These are phyloP conservation scores for Gila orcuttii DNA, from an alignment of 2,113 vertebrate species.

Conservation along the genomic window DNA sequence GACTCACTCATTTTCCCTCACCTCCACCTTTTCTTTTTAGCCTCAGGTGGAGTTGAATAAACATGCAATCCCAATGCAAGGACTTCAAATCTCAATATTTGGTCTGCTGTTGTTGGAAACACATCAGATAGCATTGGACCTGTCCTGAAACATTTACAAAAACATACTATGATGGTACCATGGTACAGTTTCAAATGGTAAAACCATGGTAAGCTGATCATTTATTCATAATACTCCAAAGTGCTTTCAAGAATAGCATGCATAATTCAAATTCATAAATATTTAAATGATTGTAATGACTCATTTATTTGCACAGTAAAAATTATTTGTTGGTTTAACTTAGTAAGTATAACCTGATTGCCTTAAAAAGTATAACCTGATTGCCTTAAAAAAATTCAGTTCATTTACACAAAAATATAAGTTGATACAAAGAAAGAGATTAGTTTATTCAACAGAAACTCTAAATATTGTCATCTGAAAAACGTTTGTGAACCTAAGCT, in stretches of 20 bases:
- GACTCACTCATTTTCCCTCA: conserved; percentile 9
- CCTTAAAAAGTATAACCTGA: too few species aligned
- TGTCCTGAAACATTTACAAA: conserved; percentile 7
- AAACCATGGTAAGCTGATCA: not conserved
- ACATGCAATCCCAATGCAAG: conserved; percentile 46
- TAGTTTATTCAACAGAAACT: too few species aligned
- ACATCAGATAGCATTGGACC: not conserved
- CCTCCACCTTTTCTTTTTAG: conserved; percentile 33
- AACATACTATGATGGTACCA: not conserved
- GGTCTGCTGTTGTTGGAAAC: conserved; percentile 21
- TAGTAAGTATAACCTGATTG: too few species aligned
- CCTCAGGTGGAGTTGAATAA: conserved; percentile 46
- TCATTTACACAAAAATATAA: too few species aligned
- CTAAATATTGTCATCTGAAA: too few species aligned
- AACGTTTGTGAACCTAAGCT: too few species aligned
- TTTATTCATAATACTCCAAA: not conserved
- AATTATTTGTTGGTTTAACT: too few species aligned
- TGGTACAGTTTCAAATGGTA: not conserved
- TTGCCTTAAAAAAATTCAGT: too few species aligned
- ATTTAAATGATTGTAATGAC: not conserved
- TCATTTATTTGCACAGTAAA: not conserved
- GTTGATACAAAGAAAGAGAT: too few species aligned
- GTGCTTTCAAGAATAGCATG: not conserved
- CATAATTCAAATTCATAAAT: not conserved
- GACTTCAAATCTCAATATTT: conserved; percentile 14